Conservation (phyloP, 2,797 vertebrate species). For the Gymnocypris eckloni region DNA sequence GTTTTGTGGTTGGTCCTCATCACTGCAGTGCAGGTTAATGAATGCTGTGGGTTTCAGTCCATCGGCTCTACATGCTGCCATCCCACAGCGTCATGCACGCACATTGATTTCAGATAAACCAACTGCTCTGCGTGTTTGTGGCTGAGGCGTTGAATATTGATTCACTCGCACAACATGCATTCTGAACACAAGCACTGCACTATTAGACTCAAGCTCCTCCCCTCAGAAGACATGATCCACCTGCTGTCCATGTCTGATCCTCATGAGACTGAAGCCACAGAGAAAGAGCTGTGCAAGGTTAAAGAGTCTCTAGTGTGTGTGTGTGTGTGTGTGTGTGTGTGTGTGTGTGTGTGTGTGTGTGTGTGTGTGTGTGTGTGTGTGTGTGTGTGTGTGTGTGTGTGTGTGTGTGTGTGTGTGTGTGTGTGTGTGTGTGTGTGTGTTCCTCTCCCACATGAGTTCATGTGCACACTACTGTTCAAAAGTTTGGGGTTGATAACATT, state of each 20-base stretch:
- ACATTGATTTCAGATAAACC: conserved; percentile 53
- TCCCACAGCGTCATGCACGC: conserved; percentile 33
- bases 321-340: not conserved
- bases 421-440: not conserved
- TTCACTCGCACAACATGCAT: not conserved
- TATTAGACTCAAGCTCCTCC: conserved; percentile 23
- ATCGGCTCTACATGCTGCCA: conserved; percentile 21
- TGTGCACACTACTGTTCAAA: not conserved
- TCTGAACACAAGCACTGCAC: conserved; percentile 2
- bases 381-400: not conserved
- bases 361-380: not conserved
- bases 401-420: not conserved
- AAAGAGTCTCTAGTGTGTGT: not conserved
- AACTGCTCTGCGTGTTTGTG: conserved; percentile 29
- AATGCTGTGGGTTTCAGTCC: conserved; percentile 34
- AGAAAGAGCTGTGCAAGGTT: not conserved
- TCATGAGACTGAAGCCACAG: not conserved
- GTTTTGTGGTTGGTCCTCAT: conserved; percentile 32
- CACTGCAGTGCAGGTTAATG: conserved; percentile 42
- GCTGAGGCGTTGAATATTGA: conserved; percentile 39
- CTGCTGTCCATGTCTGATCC: conserved; percentile 10
- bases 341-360: not conserved
- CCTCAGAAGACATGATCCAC: conserved; percentile 19
- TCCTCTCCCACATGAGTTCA: not conserved
- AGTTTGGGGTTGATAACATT: not conserved